A percentile compares a stretch with the other conserved stretches of the same genome.
These are phyloP conservation scores for Himalopsyche japonica DNA, from an alignment of 2,888 invertebrate species.

Conservation along the genomic window DNA sequence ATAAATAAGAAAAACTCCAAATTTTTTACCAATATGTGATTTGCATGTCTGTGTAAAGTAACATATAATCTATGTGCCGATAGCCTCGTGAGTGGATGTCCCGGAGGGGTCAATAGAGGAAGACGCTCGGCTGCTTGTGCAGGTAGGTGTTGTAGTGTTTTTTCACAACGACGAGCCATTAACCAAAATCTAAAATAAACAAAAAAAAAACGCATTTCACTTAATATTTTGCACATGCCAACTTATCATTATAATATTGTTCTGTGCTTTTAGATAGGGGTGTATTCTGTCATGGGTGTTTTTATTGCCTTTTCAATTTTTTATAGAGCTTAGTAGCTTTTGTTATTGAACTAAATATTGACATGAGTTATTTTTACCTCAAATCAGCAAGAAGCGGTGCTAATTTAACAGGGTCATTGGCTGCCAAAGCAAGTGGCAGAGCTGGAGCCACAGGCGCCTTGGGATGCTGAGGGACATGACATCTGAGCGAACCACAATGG, in stretches of 20 bases:
- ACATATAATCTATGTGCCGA: constrained; percentile 82
- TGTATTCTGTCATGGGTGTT: too few relatives aligned
- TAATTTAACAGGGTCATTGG: constrained; percentile 47
- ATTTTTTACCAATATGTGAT: constrained; percentile 76
- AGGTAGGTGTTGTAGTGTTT: constrained; percentile 91
- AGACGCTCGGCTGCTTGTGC: constrained; percentile 85
- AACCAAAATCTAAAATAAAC: constrained; percentile 75
- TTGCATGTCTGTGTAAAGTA: constrained; percentile 81
- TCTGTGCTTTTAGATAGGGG: too few relatives aligned
- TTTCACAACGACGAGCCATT: constrained; percentile 89
- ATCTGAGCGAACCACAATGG: constrained; percentile 88
- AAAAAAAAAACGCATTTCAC: not conserved
- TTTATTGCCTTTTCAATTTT: too few relatives aligned
- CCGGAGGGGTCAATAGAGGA: constrained; percentile 79
- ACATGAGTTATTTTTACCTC: constrained; percentile 51
- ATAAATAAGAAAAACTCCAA: not conserved
- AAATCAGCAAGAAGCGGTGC: constrained; percentile 53
- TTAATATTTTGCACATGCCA: too few relatives aligned
- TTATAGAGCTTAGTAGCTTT: too few relatives aligned
- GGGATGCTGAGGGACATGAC: constrained; percentile 90
- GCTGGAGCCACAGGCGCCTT: constrained; percentile 75
- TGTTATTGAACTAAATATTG: too few relatives aligned
- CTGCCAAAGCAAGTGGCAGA: constrained; percentile 72
- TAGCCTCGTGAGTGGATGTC: constrained; percentile 76
- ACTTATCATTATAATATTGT: too few relatives aligned